phyloP scores from a whole-genome alignment of 2,113 vertebrate species.

The Megaleporinus macrocephalus region DNA sequence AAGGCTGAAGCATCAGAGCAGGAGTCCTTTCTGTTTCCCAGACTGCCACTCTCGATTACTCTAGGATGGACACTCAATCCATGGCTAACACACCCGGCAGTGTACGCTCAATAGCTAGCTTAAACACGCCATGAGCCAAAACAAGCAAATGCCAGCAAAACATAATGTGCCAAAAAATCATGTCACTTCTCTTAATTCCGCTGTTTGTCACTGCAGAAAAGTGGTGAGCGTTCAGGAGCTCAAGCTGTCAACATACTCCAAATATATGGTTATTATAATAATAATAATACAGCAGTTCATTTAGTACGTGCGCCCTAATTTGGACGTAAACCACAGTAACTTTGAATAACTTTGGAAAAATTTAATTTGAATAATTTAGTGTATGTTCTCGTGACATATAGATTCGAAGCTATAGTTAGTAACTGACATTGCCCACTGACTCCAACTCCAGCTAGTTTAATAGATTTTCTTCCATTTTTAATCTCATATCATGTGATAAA shows the following conservation, averaged over 20 bases:
- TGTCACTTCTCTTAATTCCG: not conserved
- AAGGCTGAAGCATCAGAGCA: constrained; percentile 70
- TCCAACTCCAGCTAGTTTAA: not conserved
- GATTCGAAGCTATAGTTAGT: not conserved
- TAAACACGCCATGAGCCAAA: constrained; percentile 21
- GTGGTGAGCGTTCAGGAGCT: not conserved
- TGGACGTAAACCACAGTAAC: not conserved
- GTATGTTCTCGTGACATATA: not conserved
- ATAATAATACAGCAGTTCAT: not conserved
- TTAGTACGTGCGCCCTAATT: too few species aligned
- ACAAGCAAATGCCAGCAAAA: not conserved
- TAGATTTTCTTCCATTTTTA: not conserved
- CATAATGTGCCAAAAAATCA: not conserved
- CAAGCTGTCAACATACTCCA: constrained; percentile 14
- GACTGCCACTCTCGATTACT: constrained; percentile 47
- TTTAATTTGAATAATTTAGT: too few species aligned
- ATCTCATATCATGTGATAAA: not conserved
- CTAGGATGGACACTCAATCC: not conserved
- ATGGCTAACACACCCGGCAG: not conserved
- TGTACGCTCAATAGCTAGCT: constrained; percentile 9
- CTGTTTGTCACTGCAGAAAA: not conserved
- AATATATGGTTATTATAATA: not conserved
- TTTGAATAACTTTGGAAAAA: too few species aligned
- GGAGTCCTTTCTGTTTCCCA: constrained; percentile 71
- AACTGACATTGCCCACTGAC: not conserved